These are phyloP conservation scores for Seira musarum DNA, from an alignment of 2,888 invertebrate species.

Conservation along the genomic window DNA sequence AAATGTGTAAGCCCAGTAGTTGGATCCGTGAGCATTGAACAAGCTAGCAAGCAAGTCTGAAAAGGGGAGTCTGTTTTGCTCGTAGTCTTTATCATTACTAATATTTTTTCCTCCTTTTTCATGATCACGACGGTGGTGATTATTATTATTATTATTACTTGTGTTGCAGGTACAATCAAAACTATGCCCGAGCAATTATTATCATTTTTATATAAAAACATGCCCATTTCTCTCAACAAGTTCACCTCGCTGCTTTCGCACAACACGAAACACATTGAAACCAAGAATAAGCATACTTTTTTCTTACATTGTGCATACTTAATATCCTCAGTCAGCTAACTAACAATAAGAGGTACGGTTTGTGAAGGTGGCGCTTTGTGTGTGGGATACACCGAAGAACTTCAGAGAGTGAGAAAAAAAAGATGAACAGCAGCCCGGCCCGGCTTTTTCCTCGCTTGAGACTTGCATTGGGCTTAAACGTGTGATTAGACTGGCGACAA, in stretches of 20 bases:
- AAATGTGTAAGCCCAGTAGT: conserved; percentile 57
- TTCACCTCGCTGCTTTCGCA: conserved; percentile 45
- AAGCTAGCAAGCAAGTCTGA: conserved; percentile 19
- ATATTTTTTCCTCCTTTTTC: conserved; percentile 23
- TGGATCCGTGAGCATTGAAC: conserved; percentile 32
- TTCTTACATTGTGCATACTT: too few species aligned
- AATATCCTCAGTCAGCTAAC: neutral
- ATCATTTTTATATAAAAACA: conserved; percentile 47
- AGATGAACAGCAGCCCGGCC: conserved; percentile 17
- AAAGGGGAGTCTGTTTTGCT: conserved; percentile 5
- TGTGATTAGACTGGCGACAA: conserved; percentile 62
- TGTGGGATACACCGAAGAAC: conserved; percentile 32
- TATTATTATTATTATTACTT: conserved; percentile 17
- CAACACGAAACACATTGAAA: too few species aligned
- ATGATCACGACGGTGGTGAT: conserved; percentile 6
- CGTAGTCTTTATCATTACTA: conserved; percentile 19
- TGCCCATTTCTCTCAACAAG: conserved; percentile 53
- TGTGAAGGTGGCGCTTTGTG: conserved; percentile 19
- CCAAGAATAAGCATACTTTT: too few species aligned
- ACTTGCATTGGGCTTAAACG: conserved; percentile 19
- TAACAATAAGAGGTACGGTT: neutral
- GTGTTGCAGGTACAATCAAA: conserved; percentile 17
- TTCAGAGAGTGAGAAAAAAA: conserved; percentile 7
- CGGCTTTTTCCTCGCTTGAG: neutral
- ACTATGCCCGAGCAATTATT: conserved; percentile 37